These are phyloP conservation scores for Scolanthus callimorphus DNA, from an alignment of 92 coral and sea anemone genomes.

Conservation along the genomic window DNA sequence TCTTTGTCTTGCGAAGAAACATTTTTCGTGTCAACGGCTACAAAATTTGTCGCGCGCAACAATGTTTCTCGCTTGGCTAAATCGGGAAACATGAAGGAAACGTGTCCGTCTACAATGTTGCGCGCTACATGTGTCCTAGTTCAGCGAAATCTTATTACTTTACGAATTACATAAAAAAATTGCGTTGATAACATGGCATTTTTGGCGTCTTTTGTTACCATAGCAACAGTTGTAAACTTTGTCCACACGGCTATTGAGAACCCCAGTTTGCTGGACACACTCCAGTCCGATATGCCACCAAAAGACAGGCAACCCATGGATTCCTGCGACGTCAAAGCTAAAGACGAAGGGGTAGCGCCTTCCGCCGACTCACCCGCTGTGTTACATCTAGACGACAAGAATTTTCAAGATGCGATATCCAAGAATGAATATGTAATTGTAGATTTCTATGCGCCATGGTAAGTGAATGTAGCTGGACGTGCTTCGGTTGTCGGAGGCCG, in stretches of 20 bases:
- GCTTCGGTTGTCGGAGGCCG: too few species aligned
- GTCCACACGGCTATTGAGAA: not conserved
- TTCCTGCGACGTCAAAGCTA: not conserved
- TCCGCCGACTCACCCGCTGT: not conserved
- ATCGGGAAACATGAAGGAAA: too few species aligned
- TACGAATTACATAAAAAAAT: too few species aligned
- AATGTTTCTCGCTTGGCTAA: too few species aligned
- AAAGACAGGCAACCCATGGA: not conserved
- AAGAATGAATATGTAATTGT: slow-evolving; percentile 4
- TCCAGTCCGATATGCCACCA: not conserved
- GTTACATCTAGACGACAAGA: slow-evolving; percentile 10
- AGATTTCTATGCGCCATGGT: slow-evolving; percentile 34
- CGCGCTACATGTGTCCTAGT: too few species aligned
- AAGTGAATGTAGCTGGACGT: too few species aligned
- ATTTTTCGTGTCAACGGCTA: too few species aligned
- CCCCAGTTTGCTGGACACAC: not conserved
- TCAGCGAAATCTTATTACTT: too few species aligned
- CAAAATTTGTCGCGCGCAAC: too few species aligned
- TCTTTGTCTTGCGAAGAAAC: too few species aligned
- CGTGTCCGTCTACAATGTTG: too few species aligned
- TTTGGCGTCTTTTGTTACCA: not conserved
- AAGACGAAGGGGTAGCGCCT: not conserved
- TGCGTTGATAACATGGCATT: too few species aligned
- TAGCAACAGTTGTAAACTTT: not conserved
- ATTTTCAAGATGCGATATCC: not conserved